Evolutionary conservation across 2,888 invertebrate genomes (phyloP).

Genomic region (Aromia moschata): DNA sequence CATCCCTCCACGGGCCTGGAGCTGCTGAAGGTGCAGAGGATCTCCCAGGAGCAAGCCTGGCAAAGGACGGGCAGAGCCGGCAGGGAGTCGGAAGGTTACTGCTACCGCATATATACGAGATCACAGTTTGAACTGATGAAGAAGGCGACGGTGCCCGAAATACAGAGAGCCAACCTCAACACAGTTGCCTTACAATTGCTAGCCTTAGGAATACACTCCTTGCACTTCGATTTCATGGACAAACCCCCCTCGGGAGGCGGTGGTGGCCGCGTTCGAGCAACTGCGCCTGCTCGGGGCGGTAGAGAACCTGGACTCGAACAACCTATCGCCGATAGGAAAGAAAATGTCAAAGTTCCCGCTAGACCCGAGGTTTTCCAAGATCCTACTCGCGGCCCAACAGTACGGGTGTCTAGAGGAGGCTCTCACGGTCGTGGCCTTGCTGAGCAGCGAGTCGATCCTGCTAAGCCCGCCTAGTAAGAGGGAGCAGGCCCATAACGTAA

Average conservation of each 20-base stretch:
- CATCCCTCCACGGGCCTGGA: slow-evolving; percentile 86
- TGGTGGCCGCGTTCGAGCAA: slow-evolving; percentile 72
- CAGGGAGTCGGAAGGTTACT: slow-evolving; percentile 83
- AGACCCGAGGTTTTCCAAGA: slow-evolving; percentile 73
- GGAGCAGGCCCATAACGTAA: slow-evolving; percentile 77
- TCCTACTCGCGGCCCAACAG: slow-evolving; percentile 73
- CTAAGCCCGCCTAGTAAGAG: slow-evolving; percentile 77
- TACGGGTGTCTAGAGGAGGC: slow-evolving; percentile 83
- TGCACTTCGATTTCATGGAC: slow-evolving; percentile 90
- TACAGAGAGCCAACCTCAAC: slow-evolving; percentile 78
- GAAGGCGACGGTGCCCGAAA: slow-evolving; percentile 85
- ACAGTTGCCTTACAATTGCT: slow-evolving; percentile 73
- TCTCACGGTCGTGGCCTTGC: slow-evolving; percentile 83
- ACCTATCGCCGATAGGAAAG: slow-evolving; percentile 81
- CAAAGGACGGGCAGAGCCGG: slow-evolving; percentile 94
- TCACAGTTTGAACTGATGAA: slow-evolving; percentile 77
- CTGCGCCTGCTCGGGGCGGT: slow-evolving; percentile 78
- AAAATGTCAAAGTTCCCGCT: slow-evolving; percentile 92
- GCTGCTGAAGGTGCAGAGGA: slow-evolving; percentile 78
- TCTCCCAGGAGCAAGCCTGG: slow-evolving; percentile 93
- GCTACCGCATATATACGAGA: slow-evolving; percentile 88
- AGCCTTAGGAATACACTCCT: slow-evolving; percentile 70
- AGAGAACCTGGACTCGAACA: slow-evolving; percentile 66
- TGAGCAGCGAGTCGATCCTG: slow-evolving; percentile 90
- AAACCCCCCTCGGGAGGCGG: slow-evolving; percentile 79